These are phyloP conservation scores for Amphiprion clarkii DNA, from an alignment of 2,797 vertebrate genomes.

Conservation along the genomic window DNA sequence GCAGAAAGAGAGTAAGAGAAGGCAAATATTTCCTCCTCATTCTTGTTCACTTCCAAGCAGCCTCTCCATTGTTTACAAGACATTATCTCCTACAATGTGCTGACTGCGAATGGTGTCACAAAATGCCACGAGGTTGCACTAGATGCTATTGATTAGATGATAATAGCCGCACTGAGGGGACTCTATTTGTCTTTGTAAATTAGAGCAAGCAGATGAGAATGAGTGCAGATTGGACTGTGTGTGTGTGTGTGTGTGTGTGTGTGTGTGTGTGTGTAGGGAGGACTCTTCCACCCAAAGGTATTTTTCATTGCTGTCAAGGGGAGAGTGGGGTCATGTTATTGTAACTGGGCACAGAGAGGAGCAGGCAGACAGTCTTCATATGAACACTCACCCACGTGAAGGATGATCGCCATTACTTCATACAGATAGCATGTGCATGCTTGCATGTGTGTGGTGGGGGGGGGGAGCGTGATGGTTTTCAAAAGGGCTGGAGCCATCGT, in stretches of 20 bases:
- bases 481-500: constrained; percentile 67
- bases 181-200: constrained; percentile 43
- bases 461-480: constrained; percentile 53
- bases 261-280: constrained; percentile 7
- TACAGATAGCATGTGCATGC: constrained; percentile 55
- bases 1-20: background rate
- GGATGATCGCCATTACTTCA: constrained; percentile 68
- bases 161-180: constrained; percentile 15
- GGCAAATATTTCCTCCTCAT: constrained; percentile 17
- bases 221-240: constrained; percentile 13
- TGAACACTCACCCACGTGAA: constrained; percentile 65
- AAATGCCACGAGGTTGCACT: constrained; percentile 20
- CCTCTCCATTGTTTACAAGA: constrained; percentile 10
- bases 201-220: constrained; percentile 29
- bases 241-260: constrained; percentile 4
- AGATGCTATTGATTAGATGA: constrained; percentile 37
- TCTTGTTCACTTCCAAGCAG: constrained; percentile 4
- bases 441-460: constrained; percentile 29
- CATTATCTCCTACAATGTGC: constrained; percentile 27
- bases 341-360: constrained; percentile 64
- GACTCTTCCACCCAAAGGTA: constrained; percentile 47
- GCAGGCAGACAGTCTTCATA: constrained; percentile 55
- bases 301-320: constrained; percentile 64
- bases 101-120: constrained; percentile 26
- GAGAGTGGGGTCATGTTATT: constrained; percentile 71